phyloP scores from a whole-genome alignment of 2,888 invertebrate species.

The Tanypteryx hageni region DNA sequence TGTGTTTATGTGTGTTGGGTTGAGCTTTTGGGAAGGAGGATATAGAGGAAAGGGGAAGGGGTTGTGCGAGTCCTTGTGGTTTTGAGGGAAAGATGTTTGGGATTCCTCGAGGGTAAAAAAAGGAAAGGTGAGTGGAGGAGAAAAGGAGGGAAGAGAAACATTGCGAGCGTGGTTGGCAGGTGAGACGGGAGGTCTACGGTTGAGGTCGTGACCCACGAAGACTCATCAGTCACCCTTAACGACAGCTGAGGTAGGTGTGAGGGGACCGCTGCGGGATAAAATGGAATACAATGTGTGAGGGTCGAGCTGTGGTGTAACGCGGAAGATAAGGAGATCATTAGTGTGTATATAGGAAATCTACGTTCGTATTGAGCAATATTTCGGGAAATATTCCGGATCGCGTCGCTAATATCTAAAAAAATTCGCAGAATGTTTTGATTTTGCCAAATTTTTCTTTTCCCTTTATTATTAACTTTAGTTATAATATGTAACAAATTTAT shows the following conservation, averaged over 20 bases:
- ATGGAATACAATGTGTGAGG: not conserved
- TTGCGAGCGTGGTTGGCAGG: constrained; percentile 38
- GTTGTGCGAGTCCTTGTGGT: not conserved
- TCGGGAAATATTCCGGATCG: no score
- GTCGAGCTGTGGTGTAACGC: not conserved
- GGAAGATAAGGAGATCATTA: not conserved
- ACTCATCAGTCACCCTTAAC: constrained; percentile 57
- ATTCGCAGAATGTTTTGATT: no score
- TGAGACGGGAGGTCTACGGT: constrained; percentile 34
- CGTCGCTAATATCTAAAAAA: no score
- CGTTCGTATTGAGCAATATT: not conserved
- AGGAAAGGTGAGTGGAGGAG: not conserved
- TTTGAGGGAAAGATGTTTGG: not conserved
- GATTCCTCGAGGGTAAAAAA: constrained; percentile 4
- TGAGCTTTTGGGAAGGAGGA: not conserved
- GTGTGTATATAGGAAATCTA: not conserved
- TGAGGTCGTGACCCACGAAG: constrained; percentile 42
- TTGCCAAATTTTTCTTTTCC: no score
- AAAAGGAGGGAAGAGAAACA: constrained; percentile 7
- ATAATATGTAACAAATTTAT: no score
- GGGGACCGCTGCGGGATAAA: constrained; percentile 27
- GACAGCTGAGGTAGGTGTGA: constrained; percentile 27
- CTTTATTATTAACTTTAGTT: no score
- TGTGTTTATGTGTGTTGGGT: not conserved
- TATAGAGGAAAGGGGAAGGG: not conserved